Evolutionary conservation across 2,888 invertebrate species (phyloP).

Genomic region (Sarcophaga variegata): DNA sequence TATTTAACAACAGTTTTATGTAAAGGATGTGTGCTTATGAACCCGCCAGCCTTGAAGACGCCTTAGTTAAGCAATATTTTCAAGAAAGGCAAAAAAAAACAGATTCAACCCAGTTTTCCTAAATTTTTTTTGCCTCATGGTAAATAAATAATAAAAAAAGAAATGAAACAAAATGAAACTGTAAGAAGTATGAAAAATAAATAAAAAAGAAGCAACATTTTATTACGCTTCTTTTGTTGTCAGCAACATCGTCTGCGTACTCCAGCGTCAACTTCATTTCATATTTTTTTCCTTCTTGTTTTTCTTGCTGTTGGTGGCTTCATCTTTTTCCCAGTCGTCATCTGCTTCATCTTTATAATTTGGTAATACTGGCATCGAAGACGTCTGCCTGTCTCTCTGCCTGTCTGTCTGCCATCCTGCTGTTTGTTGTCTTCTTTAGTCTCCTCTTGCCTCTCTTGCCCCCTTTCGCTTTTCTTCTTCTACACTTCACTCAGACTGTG

Average conservation of each 20-base stretch:
- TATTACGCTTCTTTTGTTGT: slow-evolving; percentile 31
- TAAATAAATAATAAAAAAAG: neutral
- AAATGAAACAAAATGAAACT: neutral
- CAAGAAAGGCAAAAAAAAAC: neutral
- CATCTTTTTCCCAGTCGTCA: neutral
- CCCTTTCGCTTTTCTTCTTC: neutral
- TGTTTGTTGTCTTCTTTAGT: slow-evolving; percentile 70
- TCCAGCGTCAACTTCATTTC: neutral
- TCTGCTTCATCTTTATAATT: slow-evolving; percentile 26
- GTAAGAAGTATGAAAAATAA: slow-evolving; percentile 32
- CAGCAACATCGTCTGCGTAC: slow-evolving; percentile 31
- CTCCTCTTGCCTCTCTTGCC: too few species aligned
- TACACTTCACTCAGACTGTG: slow-evolving; percentile 73
- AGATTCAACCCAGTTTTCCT: neutral
- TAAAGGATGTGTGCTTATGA: neutral
- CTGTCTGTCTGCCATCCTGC: slow-evolving; percentile 32
- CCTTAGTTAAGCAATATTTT: neutral
- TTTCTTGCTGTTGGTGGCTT: neutral
- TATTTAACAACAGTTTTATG: slow-evolving; percentile 21
- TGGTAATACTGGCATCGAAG: neutral
- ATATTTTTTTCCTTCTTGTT: neutral
- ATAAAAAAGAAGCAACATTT: slow-evolving; percentile 8
- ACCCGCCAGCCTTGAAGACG: neutral
- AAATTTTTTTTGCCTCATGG: neutral
- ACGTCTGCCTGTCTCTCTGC: neutral